Conservation (phyloP, 2,888 invertebrate species). For the Ferrisia virgata region DNA sequence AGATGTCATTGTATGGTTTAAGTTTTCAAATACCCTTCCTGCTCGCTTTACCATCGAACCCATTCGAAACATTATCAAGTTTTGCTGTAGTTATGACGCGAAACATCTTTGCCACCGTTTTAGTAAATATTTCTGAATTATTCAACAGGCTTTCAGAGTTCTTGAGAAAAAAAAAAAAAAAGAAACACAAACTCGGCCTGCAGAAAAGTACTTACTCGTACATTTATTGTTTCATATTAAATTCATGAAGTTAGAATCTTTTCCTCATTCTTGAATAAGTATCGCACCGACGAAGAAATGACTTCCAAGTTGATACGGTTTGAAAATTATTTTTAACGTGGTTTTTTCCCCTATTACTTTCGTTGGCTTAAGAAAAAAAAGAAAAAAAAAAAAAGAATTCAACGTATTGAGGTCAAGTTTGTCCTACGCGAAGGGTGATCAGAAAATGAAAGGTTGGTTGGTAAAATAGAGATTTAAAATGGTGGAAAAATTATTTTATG, state of each 20-base stretch:
- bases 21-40: background rate
- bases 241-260: background rate
- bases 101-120: background rate
- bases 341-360: background rate
- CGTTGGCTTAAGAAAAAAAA: too few relatives aligned
- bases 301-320: background rate
- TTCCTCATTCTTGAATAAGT: background rate
- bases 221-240: background rate
- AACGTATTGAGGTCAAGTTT: background rate
- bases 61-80: background rate
- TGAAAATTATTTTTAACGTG: background rate
- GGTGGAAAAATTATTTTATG: background rate
- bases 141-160: background rate
- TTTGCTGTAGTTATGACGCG: background rate
- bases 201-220: background rate
- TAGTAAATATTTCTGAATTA: conserved; percentile 14
- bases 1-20: background rate
- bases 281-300: background rate
- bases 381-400: background rate
- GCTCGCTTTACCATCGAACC: background rate
- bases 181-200: background rate
- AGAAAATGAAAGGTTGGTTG: background rate
- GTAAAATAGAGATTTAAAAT: background rate
- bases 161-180: background rate
- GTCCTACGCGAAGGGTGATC: background rate